Evolutionary conservation across 2,113 vertebrate species (phyloP), one percentile per base, ranked within the genome.

Genomic region (Leucoraja erinaceus): DNA sequence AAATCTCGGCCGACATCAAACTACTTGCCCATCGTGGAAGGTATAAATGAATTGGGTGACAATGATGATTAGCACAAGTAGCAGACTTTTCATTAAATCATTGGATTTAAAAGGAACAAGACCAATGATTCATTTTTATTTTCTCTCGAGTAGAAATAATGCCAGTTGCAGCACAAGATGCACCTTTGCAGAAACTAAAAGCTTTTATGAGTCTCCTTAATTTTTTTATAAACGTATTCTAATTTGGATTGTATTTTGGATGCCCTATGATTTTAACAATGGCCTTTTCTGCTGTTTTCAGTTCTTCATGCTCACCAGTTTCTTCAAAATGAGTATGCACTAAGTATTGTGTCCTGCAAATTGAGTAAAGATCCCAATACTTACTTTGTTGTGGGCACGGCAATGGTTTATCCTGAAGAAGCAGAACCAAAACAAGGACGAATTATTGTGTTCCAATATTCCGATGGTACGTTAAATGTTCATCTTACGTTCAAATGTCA

Each of bases 371-470:
- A 99, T 94, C 97, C 97, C 0, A 98, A 98, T 28, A 98, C 99
- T 0, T 99, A 99, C 94, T 99, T 99, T 93, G 96, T 99, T 0
- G 98, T 99, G 76, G 99, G 99, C 93, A 99, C 99, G 0, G 98
- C 98, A 93, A 99, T 99, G 99, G 99, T 99, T 10, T 99, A 99
- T 94, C 99, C 98, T 0, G 99, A 99, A 94, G 99, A 99, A 96
- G 98, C 99, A 0, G 99, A 99, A 94, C 99, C 99, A 93, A 99
- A 99, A 93, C 99, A 99, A 94, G 99, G 99, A 0, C 98, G 99
- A 22, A 99, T 99, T 6, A 97, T 99, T 0, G 98, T 99, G 95
- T 99, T 99, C 95, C 98, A 99, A 94, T 99, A 99, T 94, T 98
- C 98, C 0, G 99, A 99, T 0, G 98, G 99, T 99, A 93, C 96